These are phyloP conservation scores for Popillia japonica DNA, from an alignment of 1,140 invertebrate species.

Conservation along the genomic window DNA sequence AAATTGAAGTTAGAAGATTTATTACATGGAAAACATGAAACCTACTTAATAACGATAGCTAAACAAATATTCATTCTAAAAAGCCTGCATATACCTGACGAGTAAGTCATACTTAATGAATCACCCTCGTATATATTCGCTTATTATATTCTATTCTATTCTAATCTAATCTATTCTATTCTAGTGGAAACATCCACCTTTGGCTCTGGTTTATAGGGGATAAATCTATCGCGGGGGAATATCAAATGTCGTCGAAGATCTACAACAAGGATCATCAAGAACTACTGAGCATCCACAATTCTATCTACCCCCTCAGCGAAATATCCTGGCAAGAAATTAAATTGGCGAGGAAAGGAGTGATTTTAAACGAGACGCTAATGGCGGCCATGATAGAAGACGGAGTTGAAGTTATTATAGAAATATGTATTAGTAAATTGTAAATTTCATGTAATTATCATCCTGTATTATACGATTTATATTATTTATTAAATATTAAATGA, in stretches of 20 bases:
- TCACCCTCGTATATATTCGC: too few species aligned
- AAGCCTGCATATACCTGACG: not conserved
- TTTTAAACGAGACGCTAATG: not conserved
- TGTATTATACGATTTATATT: too few species aligned
- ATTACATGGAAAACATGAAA: conserved; percentile 7
- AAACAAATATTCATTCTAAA: conserved; percentile 8
- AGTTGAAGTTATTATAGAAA: conserved; percentile 11
- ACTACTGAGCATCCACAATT: conserved; percentile 26
- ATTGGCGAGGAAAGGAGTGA: not conserved
- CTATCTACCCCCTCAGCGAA: not conserved
- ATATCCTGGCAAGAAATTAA: conserved; percentile 23
- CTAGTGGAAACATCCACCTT: not conserved
- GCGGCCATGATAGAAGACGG: not conserved
- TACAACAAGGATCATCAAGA: not conserved
- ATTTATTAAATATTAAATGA: too few species aligned
- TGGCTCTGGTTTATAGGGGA: conserved; percentile 24
- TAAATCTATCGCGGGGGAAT: not conserved
- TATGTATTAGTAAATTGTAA: conserved; percentile 31
- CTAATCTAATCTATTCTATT: not conserved
- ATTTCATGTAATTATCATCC: too few species aligned
- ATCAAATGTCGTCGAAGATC: not conserved
- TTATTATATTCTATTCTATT: too few species aligned
- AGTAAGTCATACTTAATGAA: conserved; percentile 6
- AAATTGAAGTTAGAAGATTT: conserved; percentile 42
- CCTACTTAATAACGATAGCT: not conserved